Evolutionary conservation across 2,888 invertebrate genomes (phyloP).

Genomic region (Ophioninae sp.): DNA sequence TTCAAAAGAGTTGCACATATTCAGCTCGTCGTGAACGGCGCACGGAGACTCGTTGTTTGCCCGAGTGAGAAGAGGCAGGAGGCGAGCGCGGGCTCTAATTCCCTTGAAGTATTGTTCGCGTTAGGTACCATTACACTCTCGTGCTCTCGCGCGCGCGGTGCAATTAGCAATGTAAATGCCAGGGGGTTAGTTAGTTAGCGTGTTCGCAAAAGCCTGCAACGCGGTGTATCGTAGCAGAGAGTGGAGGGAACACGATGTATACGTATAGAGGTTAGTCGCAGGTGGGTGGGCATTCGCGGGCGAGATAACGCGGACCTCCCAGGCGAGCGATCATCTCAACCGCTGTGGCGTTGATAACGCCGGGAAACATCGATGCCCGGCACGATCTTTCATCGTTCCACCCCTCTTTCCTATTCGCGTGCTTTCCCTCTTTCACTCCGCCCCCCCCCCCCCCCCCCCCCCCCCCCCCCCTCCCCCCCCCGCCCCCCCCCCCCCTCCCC

Average conservation of each 20-base stretch:
- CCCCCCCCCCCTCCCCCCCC: not conserved
- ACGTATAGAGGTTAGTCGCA: constrained; percentile 35
- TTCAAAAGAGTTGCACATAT: not conserved
- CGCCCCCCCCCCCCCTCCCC: too few species aligned
- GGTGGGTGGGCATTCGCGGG: constrained; percentile 64
- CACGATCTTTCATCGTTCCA: constrained; percentile 60
- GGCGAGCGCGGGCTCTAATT: constrained; percentile 71
- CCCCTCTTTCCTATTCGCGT: constrained; percentile 1
- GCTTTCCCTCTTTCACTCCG: not conserved
- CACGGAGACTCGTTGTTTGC: constrained; percentile 30
- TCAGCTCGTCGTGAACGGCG: not conserved
- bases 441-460: constrained; percentile 2
- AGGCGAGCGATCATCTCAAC: constrained; percentile 78
- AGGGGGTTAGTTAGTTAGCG: constrained; percentile 79
- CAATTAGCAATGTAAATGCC: constrained; percentile 81
- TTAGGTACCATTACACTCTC: constrained; percentile 78
- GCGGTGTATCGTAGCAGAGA: constrained; percentile 20
- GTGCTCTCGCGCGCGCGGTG: constrained; percentile 73
- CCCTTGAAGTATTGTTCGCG: constrained; percentile 77
- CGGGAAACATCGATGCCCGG: constrained; percentile 72
- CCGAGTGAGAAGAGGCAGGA: constrained; percentile 15
- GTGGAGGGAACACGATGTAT: constrained; percentile 33
- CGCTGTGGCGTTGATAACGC: constrained; percentile 71
- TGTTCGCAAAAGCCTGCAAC: constrained; percentile 74
- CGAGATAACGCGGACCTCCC: constrained; percentile 79